These are phyloP conservation scores for Emmelina monodactyla DNA, from an alignment of 2,888 invertebrate genomes.

Conservation along the genomic window DNA sequence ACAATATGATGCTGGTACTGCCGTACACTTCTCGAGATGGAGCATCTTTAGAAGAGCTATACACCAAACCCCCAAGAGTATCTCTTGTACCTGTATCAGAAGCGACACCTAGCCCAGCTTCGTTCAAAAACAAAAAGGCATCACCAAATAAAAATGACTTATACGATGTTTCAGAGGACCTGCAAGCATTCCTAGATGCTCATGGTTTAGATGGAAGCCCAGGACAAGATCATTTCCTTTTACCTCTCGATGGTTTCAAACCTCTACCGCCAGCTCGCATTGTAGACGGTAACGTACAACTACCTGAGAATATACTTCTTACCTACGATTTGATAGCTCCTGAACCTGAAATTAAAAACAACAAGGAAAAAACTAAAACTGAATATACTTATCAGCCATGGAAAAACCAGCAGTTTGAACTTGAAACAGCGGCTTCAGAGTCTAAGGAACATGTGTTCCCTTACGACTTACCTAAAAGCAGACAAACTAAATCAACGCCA, in stretches of 20 bases:
- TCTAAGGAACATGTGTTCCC: conserved; percentile 34
- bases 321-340: conserved; percentile 44
- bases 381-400: conserved; percentile 45
- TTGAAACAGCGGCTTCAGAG: conserved; percentile 50
- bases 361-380: conserved; percentile 10
- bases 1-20: conserved; percentile 70
- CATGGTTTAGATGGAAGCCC: conserved; percentile 45
- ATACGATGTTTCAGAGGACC: conserved; percentile 37
- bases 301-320: conserved; percentile 52
- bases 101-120: conserved; percentile 31
- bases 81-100: conserved; percentile 54
- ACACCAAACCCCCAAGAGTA: conserved; percentile 71
- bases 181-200: conserved; percentile 46
- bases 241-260: conserved; percentile 54
- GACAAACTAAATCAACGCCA: conserved; percentile 30
- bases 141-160: conserved; percentile 27
- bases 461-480: conserved; percentile 37
- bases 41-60: conserved; percentile 68
- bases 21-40: conserved; percentile 69
- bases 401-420: conserved; percentile 39
- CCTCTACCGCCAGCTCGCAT: conserved; percentile 46
- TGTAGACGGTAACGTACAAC: conserved; percentile 42
- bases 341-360: conserved; percentile 15
- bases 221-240: conserved; percentile 43
- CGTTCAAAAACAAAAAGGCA: conserved; percentile 26